Evolutionary conservation across 2,888 invertebrate genomes (phyloP).

Genomic region (Eilema caniola): DNA sequence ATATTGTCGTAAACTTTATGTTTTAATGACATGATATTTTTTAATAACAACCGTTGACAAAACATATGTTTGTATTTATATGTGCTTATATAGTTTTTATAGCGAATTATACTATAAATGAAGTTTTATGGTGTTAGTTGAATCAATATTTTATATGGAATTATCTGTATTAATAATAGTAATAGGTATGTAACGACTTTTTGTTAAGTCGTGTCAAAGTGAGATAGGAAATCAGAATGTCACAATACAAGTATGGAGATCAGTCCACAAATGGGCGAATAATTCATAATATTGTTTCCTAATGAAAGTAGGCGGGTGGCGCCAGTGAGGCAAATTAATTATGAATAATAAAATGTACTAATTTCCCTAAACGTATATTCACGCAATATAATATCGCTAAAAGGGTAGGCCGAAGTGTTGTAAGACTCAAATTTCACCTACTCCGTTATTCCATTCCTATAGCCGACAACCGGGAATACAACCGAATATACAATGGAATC

Average conservation of each 20-base stretch:
- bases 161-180: constrained; percentile 24
- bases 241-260: constrained; percentile 34
- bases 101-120: constrained; percentile 53
- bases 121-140: constrained; percentile 46
- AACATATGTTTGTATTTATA: constrained; percentile 53
- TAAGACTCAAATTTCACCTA: not conserved
- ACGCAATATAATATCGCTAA: not conserved
- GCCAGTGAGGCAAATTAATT: constrained; percentile 37
- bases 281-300: constrained; percentile 18
- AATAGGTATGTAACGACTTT: constrained; percentile 5
- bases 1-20: constrained; percentile 59
- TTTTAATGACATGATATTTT: constrained; percentile 56
- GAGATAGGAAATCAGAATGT: constrained; percentile 28
- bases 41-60: constrained; percentile 61
- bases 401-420: not conserved
- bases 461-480: not conserved
- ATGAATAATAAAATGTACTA: constrained; percentile 30
- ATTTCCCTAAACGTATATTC: constrained; percentile 28
- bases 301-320: constrained; percentile 42
- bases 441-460: not conserved
- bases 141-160: constrained; percentile 53
- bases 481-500: too few species aligned
- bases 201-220: constrained; percentile 33
- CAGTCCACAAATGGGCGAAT: constrained; percentile 24
- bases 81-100: constrained; percentile 55